Evolutionary conservation across 2,888 invertebrate species (phyloP).

Genomic region (Apamea sordens): DNA sequence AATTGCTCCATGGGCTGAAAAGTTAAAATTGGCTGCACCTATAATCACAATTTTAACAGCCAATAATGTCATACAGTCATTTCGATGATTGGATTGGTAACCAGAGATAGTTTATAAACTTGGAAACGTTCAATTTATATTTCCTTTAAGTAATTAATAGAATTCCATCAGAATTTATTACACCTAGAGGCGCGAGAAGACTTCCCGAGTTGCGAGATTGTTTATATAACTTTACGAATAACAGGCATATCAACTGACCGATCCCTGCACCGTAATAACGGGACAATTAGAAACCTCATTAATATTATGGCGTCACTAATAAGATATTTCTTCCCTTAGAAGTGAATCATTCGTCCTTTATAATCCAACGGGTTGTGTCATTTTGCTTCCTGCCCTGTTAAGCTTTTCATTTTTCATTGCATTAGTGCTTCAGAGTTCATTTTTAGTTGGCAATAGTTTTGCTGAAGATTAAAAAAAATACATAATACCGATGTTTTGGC

Average conservation of each 20-base stretch:
- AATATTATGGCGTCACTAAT: constrained; percentile 3
- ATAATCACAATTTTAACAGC: not conserved
- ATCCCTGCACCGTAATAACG: constrained; percentile 11
- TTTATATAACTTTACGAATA: constrained; percentile 35
- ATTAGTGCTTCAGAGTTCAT: not conserved
- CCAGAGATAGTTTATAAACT: constrained; percentile 15
- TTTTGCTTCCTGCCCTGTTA: not conserved
- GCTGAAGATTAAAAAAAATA: too few species aligned
- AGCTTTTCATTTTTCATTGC: not conserved
- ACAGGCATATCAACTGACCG: constrained; percentile 6
- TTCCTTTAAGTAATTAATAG: constrained; percentile 58
- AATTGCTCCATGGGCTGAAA: not conserved
- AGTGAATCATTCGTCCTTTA: constrained; percentile 2
- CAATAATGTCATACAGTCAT: not conserved
- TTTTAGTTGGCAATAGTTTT: not conserved
- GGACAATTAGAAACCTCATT: constrained; percentile 25
- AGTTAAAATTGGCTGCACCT: not conserved
- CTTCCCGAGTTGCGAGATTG: constrained; percentile 26
- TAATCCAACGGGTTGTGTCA: not conserved
- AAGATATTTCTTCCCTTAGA: constrained; percentile 15
- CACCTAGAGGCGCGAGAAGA: constrained; percentile 35
- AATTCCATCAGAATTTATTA: constrained; percentile 43
- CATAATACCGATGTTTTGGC: too few species aligned
- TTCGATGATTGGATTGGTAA: not conserved
- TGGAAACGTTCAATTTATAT: constrained; percentile 39